Conservation (phyloP, 2,797 vertebrate species). For the Propithecus deckenii region DNA sequence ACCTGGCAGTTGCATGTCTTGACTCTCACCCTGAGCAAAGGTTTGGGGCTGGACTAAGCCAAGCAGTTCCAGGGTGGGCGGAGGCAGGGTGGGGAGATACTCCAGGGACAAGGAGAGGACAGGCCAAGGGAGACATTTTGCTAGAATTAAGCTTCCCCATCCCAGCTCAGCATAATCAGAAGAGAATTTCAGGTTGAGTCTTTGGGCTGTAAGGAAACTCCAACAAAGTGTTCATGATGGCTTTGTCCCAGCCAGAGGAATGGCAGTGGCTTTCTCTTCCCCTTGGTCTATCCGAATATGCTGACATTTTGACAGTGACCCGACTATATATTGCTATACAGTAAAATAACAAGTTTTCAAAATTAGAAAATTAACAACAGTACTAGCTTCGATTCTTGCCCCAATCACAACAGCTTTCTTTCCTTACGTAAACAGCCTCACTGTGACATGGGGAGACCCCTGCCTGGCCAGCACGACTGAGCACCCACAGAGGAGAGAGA, state of each 20-base stretch:
- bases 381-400: conserved; percentile 78
- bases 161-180: background rate
- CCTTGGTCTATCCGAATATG: background rate
- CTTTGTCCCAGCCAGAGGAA: background rate
- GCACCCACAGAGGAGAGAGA: too few species aligned
- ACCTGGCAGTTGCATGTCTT: background rate
- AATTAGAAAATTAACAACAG: conserved; percentile 75
- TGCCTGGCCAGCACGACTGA: background rate
- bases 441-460: background rate
- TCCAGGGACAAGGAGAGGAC: background rate
- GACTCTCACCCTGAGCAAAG: background rate
- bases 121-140: conserved; percentile 9
- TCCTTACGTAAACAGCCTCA: conserved; percentile 43
- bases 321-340: background rate
- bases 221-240: background rate
- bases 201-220: background rate
- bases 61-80: background rate
- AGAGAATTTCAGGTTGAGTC: background rate
- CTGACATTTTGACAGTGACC: background rate
- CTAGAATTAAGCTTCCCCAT: conserved; percentile 71
- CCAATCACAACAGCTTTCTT: conserved; percentile 75
- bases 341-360: background rate
- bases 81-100: background rate
- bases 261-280: background rate
- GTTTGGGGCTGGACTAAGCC: background rate